Conservation (phyloP, 2,888 invertebrate genomes). For the Hyppa rectilinea region DNA sequence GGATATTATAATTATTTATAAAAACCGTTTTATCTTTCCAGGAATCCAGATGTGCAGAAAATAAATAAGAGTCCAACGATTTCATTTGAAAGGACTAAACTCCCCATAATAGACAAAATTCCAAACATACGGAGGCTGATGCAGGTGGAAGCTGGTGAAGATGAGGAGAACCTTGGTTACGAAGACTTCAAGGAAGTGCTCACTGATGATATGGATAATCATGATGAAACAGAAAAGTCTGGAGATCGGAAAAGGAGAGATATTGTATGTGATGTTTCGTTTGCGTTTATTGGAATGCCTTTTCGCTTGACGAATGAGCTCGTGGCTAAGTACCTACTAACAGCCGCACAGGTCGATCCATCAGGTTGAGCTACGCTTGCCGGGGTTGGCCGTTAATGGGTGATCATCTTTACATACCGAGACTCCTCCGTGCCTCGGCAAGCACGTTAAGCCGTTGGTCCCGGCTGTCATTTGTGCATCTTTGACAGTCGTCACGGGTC, state of each 20-base stretch:
- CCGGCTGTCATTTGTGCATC: too few species aligned
- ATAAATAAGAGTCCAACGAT: accelerated
- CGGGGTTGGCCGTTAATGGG: too few species aligned
- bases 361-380: too few species aligned
- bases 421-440: too few species aligned
- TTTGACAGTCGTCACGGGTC: too few species aligned
- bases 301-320: too few species aligned
- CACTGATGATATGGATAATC: slow-evolving; percentile 71
- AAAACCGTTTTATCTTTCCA: slow-evolving; percentile 33
- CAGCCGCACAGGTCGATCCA: too few species aligned
- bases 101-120: slow-evolving; percentile 27
- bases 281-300: too few species aligned
- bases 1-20: not conserved
- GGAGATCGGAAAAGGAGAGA: slow-evolving; percentile 71
- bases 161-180: slow-evolving; percentile 75
- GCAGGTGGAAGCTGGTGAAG: slow-evolving; percentile 73
- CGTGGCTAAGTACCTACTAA: too few species aligned
- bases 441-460: too few species aligned
- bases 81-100: not conserved
- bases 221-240: slow-evolving; percentile 72
- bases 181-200: slow-evolving; percentile 79
- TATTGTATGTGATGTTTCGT: slow-evolving; percentile 20
- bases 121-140: slow-evolving; percentile 74
- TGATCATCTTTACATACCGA: too few species aligned
- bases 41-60: slow-evolving; percentile 53